phyloP scores from a whole-genome alignment of 1,140 invertebrate species.

The Argopecten irradians region DNA sequence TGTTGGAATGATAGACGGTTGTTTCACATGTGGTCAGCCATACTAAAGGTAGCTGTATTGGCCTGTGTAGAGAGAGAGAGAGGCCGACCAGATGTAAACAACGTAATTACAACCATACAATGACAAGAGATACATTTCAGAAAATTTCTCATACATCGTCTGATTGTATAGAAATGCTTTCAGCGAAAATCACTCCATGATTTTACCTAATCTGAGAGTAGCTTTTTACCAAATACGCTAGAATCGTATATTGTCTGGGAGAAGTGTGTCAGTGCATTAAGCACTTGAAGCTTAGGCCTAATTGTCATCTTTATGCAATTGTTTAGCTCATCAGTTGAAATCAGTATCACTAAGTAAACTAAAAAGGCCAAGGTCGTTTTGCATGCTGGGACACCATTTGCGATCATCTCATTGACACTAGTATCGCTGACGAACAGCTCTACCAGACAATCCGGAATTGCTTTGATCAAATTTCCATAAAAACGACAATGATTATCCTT shows the following conservation, averaged over 20 bases:
- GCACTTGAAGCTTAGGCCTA: neutral
- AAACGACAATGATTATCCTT: neutral
- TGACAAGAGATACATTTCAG: neutral
- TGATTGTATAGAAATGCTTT: neutral
- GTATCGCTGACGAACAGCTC: neutral
- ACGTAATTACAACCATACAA: neutral
- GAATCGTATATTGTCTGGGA: neutral
- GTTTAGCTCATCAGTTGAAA: neutral
- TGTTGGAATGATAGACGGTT: neutral
- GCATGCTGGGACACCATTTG: neutral
- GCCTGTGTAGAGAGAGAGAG: neutral
- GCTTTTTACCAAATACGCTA: neutral
- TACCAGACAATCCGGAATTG: neutral
- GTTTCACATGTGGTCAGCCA: neutral
- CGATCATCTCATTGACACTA: neutral
- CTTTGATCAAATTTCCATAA: constrained; percentile 18
- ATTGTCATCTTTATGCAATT: neutral
- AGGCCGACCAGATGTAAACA: neutral
- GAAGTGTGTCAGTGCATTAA: neutral
- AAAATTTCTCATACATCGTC: neutral
- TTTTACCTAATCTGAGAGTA: neutral
- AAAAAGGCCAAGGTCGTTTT: neutral
- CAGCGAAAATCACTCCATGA: neutral
- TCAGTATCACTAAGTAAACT: neutral
- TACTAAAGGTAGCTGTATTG: neutral